Conservation (phyloP, 2,888 invertebrate species). For the Meghimatium bilineatum region DNA sequence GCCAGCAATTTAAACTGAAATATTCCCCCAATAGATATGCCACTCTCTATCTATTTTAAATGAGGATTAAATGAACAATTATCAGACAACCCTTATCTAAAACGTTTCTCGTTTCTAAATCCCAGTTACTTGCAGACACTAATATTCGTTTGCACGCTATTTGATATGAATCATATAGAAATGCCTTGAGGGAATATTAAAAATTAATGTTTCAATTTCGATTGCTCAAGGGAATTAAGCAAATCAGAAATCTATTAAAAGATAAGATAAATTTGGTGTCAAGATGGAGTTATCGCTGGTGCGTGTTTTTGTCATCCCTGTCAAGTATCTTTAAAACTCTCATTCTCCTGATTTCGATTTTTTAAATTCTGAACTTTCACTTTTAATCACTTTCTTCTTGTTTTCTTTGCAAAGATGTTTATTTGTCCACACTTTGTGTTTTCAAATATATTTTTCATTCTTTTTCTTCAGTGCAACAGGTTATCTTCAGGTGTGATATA, state of each 20-base stretch:
- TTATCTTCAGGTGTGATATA: too few species aligned
- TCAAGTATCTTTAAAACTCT: background rate
- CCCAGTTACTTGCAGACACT: background rate
- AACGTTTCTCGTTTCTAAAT: slow-evolving; percentile 27
- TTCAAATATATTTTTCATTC: too few species aligned
- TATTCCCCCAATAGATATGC: background rate
- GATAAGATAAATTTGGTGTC: background rate
- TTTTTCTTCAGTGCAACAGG: too few species aligned
- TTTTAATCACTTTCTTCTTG: background rate
- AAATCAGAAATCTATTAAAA: slow-evolving; percentile 35
- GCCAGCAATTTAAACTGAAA: background rate
- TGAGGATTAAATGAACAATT: slow-evolving; percentile 23
- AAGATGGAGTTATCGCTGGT: background rate
- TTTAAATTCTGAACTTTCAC: background rate
- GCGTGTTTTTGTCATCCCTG: slow-evolving; percentile 7
- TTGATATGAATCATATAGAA: slow-evolving; percentile 11
- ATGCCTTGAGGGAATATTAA: slow-evolving; percentile 14
- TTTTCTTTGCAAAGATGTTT: background rate
- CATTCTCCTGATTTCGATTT: background rate
- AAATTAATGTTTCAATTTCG: slow-evolving; percentile 40
- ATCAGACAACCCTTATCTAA: slow-evolving; percentile 25
- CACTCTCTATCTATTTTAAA: slow-evolving; percentile 17
- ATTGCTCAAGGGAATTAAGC: slow-evolving; percentile 11
- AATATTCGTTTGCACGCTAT: slow-evolving; percentile 8
- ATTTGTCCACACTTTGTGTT: too few species aligned